Evolutionary conservation across 2,113 vertebrate genomes (phyloP), one percentile per base, ranked within the genome.

Genomic region (Nannospalax galili): DNA sequence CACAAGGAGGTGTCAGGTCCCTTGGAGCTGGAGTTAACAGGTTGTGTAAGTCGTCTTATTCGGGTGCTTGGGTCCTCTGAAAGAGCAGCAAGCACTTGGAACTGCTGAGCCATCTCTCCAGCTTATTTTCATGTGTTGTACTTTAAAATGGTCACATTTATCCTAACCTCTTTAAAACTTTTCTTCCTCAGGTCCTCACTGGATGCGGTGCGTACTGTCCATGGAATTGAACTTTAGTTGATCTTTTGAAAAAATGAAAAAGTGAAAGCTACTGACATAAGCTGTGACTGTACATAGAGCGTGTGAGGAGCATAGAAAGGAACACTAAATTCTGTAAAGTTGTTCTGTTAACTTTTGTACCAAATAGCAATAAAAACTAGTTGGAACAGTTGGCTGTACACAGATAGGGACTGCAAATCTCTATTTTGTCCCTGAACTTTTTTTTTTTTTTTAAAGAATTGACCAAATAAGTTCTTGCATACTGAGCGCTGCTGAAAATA

Each of bases 391-490:
- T 98, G 97, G 92, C 96, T 97, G 93, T 97, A 95, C 96, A 97
- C 98, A 97, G 78, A 88, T 96, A 97, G 98, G 98, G 98, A 97
- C 98, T 80, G 86, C 96, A 95, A 97, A 95, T n/a, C n/a, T 96
- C 96, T 97, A 72, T 97, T 96, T 98, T 98, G 98, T 98, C 96
- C 98, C 97, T 93, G 87, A 98, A 96, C 98, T 98, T 93, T 93
- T 95, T 89, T 90, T 93, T 98, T 93, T 93, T 95, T 89, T 90
- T 93, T 79, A 79, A 98, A 67, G 97, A 98, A 95, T 98, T 97
- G 98, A 98, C 98, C 98, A 98, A 98, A 98, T 98, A 98, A 93
- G 88, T 97, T 98, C 98, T 98, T 98, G 97, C 97, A 98, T 98
- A 98, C 98, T 98, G 98, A 98, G 98, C 74, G 98, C 98, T 98